Evolutionary conservation across 2,888 invertebrate genomes (phyloP), one percentile per base, ranked within the genome.

Genomic region (Pseudococcus viburni): DNA sequence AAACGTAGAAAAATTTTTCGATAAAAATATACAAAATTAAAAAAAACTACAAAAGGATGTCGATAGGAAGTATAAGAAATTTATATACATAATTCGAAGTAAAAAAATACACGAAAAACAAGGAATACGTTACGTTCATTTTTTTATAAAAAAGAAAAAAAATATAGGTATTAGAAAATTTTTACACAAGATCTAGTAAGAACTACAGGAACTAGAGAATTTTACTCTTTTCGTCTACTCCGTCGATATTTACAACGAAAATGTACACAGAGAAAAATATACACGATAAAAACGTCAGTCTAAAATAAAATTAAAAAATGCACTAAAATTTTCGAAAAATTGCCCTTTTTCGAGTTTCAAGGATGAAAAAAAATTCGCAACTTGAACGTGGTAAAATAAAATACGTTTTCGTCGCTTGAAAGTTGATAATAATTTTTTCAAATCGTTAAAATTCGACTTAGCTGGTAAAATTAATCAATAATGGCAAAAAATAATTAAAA

Each of bases 21-120:
- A 83, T 26, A 83, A 80, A 42, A 80, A 83, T 42, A 15, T 46
- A 83, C 42, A 83, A 83, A 83, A 46, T 77, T 19, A 42, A 22
- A 83, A 83, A 46, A 83, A 46, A 46, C 0, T 46, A 80, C 33
- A 73, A 39, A 83, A 83, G 19, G 42, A 83, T 46, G 17, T 39
- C 77, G 77, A 83, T 83, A 83, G 80, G 80, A 83, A 83, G 33
- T 39, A 64, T 73, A 73, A 83, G 46, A 83, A 83, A 46, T 46
- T 83, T 42, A 83, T 83, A n/a, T 83, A 83, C 80, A 83, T 19
- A 22, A 15, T n/a, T 83, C 33, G 22, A 83, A 42, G 46, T 42
- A 64, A 64, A 64, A 22, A 42, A 42, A 42, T 7, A 42, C 8
- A 9, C 26, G 9, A 42, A 42, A 42, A 42, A 42, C 42, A 42